Conservation (phyloP, 2,797 vertebrate species). For the Parambassis ranga region DNA sequence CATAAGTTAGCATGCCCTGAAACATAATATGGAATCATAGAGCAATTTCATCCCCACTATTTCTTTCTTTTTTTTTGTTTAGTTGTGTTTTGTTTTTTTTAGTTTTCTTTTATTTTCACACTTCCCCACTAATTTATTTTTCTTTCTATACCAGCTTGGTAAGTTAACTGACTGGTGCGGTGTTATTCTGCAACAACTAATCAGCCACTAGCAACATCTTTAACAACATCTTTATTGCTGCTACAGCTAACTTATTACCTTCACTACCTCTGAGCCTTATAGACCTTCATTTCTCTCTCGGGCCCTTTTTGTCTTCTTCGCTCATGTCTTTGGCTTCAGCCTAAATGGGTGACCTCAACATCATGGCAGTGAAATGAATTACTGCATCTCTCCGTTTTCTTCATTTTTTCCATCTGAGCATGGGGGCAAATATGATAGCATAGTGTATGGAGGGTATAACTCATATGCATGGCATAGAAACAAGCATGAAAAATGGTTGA, state of each 20-base stretch:
- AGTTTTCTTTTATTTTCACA: no score
- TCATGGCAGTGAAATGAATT: not conserved
- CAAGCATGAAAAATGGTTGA: not conserved
- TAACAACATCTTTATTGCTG: conserved; percentile 8
- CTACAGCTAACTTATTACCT: conserved; percentile 10
- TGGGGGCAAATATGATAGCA: not conserved
- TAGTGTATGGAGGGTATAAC: not conserved
- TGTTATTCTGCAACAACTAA: no score
- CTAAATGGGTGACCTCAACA: not conserved
- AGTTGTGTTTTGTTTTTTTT: no score
- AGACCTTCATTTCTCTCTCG: not conserved
- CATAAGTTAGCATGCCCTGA: no score
- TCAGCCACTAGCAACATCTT: conserved; percentile 23
- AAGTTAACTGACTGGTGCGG: no score
- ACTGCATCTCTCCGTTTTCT: not conserved
- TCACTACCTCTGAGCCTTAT: not conserved
- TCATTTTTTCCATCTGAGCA: not conserved
- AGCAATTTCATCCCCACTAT: no score
- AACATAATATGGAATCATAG: no score
- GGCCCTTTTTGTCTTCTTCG: not conserved
- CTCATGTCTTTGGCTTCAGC: not conserved
- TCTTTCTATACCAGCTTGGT: no score
- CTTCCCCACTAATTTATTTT: no score
- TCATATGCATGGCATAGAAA: not conserved
- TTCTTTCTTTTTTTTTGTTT: no score